These are phyloP conservation scores for Xenotilapia caudafasciata DNA, from an alignment of 2,113 vertebrate genomes.

Conservation along the genomic window DNA sequence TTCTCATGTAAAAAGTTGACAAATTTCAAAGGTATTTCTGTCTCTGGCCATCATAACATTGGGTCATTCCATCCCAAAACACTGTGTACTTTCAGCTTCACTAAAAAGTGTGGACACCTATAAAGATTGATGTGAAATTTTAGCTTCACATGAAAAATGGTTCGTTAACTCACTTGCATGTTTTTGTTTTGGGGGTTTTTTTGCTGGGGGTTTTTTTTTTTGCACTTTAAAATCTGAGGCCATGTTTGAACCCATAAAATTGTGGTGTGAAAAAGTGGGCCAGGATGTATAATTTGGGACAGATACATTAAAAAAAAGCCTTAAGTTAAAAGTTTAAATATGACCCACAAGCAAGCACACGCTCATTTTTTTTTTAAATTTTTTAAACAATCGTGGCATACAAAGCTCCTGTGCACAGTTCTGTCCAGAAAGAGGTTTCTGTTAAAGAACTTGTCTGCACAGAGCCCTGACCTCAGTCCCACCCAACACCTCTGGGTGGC, in stretches of 20 bases:
- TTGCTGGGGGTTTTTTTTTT: fast-evolving
- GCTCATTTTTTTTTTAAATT: fast-evolving
- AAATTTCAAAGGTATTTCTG: not conserved
- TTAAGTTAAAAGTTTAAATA: not conserved
- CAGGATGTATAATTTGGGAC: not conserved
- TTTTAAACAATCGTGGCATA: not conserved
- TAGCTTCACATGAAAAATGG: not conserved
- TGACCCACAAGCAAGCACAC: not conserved
- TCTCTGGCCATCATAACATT: not conserved
- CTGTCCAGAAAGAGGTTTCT: not conserved
- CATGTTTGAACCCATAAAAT: not conserved
- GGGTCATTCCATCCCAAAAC: not conserved
- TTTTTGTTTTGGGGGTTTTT: not conserved
- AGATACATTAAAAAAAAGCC: not conserved
- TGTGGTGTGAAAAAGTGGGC: not conserved
- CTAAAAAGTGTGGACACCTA: not conserved
- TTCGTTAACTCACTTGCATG: not conserved
- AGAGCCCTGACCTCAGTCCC: not conserved
- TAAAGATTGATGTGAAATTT: not conserved
- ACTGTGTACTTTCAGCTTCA: not conserved
- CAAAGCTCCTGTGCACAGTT: not conserved
- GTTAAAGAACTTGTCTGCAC: not conserved
- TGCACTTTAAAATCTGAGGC: not conserved
- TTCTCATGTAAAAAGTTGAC: not conserved
- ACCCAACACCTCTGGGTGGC: not conserved